Percentiles rank a stretch among this genome's conserved stretches.
Conservation (phyloP, 2,113 vertebrate species). For the Phaetusa simplex region DNA sequence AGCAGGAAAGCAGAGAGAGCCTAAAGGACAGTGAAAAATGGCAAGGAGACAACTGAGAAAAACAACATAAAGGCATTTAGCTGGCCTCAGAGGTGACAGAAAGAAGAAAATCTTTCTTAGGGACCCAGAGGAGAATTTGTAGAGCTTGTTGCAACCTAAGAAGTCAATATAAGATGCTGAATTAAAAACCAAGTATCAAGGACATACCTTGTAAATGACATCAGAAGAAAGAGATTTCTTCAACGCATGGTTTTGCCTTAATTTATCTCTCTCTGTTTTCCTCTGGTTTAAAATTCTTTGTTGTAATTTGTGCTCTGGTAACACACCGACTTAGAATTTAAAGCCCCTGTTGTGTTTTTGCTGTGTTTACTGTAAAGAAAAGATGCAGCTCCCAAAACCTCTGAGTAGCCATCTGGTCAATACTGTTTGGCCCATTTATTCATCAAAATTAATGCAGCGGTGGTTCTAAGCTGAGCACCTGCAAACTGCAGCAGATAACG, state of each 20-base stretch:
- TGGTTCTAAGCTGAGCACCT: slow-evolving; percentile 19
- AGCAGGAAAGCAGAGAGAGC: background rate
- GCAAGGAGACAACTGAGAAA: background rate
- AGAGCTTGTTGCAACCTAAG: background rate
- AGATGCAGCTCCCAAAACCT: background rate
- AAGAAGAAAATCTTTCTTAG: background rate
- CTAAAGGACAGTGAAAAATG: background rate
- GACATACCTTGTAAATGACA: background rate
- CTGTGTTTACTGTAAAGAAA: background rate
- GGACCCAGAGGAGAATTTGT: background rate
- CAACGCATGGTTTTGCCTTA: background rate
- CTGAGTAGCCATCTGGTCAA: slow-evolving; percentile 1
- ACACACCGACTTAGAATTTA: background rate
- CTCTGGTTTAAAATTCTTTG: background rate
- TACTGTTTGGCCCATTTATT: background rate
- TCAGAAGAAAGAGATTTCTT: background rate
- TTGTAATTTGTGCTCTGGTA: background rate
- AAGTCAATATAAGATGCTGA: background rate
- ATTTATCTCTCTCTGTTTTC: background rate
- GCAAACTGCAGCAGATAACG: background rate
- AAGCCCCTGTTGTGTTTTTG: background rate
- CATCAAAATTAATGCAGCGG: background rate
- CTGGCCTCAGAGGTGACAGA: background rate
- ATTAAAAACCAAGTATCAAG: background rate
- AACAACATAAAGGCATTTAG: background rate